Percentiles rank a stretch among this genome's conserved stretches.
These are phyloP conservation scores for Sebastes baramenuke DNA, from an alignment of 2,797 vertebrate species.

Conservation along the genomic window DNA sequence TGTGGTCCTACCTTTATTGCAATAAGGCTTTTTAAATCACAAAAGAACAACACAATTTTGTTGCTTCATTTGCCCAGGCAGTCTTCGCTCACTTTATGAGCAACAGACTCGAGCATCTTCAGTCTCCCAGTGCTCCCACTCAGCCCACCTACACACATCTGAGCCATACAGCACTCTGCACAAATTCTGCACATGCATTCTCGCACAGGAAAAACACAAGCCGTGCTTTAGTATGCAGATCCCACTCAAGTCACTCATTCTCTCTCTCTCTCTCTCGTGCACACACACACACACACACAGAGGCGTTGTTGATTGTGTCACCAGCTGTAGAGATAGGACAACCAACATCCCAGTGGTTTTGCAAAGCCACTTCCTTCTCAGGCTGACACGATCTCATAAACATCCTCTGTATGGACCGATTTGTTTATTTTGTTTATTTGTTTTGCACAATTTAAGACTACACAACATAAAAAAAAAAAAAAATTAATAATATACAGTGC, in stretches of 20 bases:
- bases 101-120: slow-evolving; percentile 71
- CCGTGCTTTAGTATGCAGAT: slow-evolving; percentile 48
- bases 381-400: slow-evolving; percentile 58
- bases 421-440: no score
- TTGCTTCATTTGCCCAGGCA: slow-evolving; percentile 52
- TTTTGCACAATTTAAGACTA: no score
- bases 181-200: slow-evolving; percentile 66
- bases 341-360: slow-evolving; percentile 71
- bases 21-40: slow-evolving; percentile 29
- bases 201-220: slow-evolving; percentile 65
- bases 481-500: no score
- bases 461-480: no score
- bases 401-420: slow-evolving; percentile 63
- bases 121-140: slow-evolving; percentile 76
- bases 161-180: slow-evolving; percentile 68
- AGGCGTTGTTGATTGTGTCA: slow-evolving; percentile 60
- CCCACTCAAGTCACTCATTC: slow-evolving; percentile 53
- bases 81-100: slow-evolving; percentile 71
- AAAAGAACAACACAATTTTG: slow-evolving; percentile 30
- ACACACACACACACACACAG: slow-evolving; percentile 3
- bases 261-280: not conserved
- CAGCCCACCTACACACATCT: slow-evolving; percentile 80
- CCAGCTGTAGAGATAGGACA: slow-evolving; percentile 67
- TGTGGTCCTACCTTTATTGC: slow-evolving; percentile 11
- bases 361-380: slow-evolving; percentile 59